Conservation (phyloP, 2,113 vertebrate genomes). For the Falcunculus frontatus region DNA sequence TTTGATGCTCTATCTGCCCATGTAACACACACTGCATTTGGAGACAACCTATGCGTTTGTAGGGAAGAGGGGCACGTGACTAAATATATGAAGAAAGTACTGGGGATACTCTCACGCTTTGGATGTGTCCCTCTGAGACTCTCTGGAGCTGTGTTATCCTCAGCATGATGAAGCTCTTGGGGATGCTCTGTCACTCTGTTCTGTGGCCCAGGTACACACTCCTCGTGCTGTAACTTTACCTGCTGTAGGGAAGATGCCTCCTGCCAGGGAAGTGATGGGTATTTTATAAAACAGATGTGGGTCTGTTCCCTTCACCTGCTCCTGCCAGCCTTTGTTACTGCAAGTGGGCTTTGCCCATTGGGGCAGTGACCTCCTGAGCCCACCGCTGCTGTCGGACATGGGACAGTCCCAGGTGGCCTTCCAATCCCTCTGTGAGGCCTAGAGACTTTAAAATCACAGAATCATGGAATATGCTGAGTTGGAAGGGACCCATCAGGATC, state of each 20-base stretch:
- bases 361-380: neutral
- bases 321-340: neutral
- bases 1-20: neutral
- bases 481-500: neutral
- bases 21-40: neutral
- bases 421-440: neutral
- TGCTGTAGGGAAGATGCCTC: neutral
- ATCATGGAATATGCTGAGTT: neutral
- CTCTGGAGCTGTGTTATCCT: neutral
- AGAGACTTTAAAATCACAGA: neutral
- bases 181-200: neutral
- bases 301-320: neutral
- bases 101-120: neutral
- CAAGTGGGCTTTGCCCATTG: accelerated
- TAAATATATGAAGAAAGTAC: neutral
- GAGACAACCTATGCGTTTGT: neutral
- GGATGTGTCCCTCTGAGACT: neutral
- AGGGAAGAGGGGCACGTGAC: neutral
- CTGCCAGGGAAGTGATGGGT: neutral
- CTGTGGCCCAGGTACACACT: neutral
- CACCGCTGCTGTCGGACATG: accelerated
- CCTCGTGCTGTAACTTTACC: neutral
- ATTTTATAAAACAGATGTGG: neutral
- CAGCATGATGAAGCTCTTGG: neutral
- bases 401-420: neutral